Evolutionary conservation across 2,888 invertebrate genomes (phyloP), one percentile per base, ranked within the genome.

Genomic region (Epirrhoe tristata): DNA sequence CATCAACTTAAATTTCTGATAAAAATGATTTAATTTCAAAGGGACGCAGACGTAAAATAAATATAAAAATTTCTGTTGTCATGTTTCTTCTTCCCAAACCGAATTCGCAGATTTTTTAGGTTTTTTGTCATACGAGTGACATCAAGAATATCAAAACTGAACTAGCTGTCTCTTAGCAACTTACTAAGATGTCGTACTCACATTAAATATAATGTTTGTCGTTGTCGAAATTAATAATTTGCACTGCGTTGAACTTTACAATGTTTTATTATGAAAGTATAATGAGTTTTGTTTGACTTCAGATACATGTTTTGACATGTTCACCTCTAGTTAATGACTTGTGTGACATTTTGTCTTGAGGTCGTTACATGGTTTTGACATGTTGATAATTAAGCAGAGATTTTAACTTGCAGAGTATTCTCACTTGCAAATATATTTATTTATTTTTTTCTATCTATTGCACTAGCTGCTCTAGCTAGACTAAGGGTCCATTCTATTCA

Each of bases 161-260:
- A 5, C 58, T 58, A 55, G 58, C 68, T 68, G 46, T 14, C 31
- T 14, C 6, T 5, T 32, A 7, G 43, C 48, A 34, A 32, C 24
- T 6, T 64, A 43, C 58, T 36, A 43, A 61, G 61, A 68, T 50
- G 43, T 60, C 53, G 58, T 14, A 57, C 55, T 50, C 60, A 68
- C 60, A 63, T 67, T 57, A 58, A 34, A 43, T 56, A 17, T n/a
- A 67, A 61, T 61, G 67, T 64, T 54, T 53, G 64, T 61, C 51
- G 57, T 53, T 67, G 63, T 57, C 53, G 34, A 68, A 68, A 64
- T 64, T 67, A 64, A 67, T 67, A 67, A 61, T 67, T 67, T 57
- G 59, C 58, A 55, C 58, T 52, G 59, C 8, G 59, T 53, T 67
- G 14, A 68, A 68, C 61, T 64, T 68, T 61, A 64, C 58, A 64